Percentiles rank a stretch among this genome's conserved stretches.
Conservation (phyloP, 2,113 vertebrate genomes). For the Dicaeum eximium region DNA sequence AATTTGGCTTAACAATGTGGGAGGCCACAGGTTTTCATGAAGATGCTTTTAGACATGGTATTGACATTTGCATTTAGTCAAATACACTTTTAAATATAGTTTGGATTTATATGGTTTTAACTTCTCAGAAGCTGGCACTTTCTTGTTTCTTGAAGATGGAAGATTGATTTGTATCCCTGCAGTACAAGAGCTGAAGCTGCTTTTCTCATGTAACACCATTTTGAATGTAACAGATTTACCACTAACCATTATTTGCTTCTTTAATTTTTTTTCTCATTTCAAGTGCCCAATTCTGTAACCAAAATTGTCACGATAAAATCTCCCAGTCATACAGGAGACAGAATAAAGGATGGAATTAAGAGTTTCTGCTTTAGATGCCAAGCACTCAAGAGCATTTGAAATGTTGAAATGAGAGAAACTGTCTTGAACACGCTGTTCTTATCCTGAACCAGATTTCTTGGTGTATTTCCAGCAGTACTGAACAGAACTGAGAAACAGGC, state of each 20-base stretch:
- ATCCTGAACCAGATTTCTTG: neutral
- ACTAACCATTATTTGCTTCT: neutral
- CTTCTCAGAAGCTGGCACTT: neutral
- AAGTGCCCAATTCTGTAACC: neutral
- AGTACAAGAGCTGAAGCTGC: neutral
- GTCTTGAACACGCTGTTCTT: conserved; percentile 11
- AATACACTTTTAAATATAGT: neutral
- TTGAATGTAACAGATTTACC: neutral
- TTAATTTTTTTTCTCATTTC: neutral
- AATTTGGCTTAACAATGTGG: neutral
- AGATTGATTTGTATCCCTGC: neutral
- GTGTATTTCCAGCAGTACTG: neutral
- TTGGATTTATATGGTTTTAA: neutral
- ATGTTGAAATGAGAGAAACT: neutral
- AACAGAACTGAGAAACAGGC: neutral
- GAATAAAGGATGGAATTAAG: neutral
- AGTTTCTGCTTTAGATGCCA: neutral
- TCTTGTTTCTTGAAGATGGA: neutral
- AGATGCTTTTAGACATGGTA: neutral
- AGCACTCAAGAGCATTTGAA: neutral
- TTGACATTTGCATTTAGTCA: neutral
- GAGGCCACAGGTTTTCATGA: neutral
- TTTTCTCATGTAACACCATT: neutral
- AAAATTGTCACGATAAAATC: neutral
- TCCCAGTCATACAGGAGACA: neutral